These are phyloP conservation scores for Poecilia wingei DNA, from an alignment of 2,797 vertebrate genomes.

Conservation along the genomic window DNA sequence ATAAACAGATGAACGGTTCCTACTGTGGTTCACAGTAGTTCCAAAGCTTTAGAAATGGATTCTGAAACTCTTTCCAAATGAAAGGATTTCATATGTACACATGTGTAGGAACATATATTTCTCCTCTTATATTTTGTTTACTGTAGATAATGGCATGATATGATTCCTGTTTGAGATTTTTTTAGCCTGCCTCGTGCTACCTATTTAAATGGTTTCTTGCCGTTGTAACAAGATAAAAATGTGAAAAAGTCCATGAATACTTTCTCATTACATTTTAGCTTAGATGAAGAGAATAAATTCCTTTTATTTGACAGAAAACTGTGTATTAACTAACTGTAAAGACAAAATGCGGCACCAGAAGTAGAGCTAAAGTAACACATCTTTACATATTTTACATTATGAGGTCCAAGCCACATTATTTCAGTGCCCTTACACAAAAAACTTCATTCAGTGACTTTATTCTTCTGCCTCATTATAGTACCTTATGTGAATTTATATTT, in stretches of 20 bases:
- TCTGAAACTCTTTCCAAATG: not conserved
- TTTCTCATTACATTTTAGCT: not conserved
- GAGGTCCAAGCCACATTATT: not conserved
- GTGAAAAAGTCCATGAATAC: not conserved
- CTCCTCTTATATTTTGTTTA: not conserved
- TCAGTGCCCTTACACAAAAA: not conserved
- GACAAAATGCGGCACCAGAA: not conserved
- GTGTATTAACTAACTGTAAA: not conserved
- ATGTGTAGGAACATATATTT: not conserved
- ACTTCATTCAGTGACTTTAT: conserved; percentile 53
- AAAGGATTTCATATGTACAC: not conserved
- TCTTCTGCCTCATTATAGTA: conserved; percentile 55
- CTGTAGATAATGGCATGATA: not conserved
- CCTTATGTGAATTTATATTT: conserved; percentile 45
- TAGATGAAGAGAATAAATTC: not conserved
- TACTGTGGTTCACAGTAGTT: not conserved
- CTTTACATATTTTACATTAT: not conserved
- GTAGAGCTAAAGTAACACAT: not conserved
- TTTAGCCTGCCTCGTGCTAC: not conserved
- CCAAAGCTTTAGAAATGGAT: not conserved
- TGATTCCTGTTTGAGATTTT: not conserved
- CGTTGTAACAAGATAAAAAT: not conserved
- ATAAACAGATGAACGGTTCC: not conserved
- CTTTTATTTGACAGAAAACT: not conserved
- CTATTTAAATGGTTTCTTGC: not conserved